phyloP scores from a whole-genome alignment of 2,797 vertebrate species.

The Thunnus albacares region DNA sequence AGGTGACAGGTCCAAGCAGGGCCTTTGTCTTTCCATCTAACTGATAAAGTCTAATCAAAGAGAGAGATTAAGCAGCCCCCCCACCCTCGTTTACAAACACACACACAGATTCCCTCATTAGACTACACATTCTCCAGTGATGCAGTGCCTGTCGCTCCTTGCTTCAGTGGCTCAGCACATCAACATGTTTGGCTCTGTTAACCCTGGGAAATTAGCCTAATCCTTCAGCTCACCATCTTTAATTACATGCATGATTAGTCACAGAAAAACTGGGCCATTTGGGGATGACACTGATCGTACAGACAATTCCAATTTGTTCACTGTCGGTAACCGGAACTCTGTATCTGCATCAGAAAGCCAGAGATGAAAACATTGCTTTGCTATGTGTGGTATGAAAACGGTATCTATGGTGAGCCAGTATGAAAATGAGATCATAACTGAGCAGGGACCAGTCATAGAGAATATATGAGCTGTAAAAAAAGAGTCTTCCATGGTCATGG shows the following conservation, averaged over 20 bases:
- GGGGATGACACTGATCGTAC: slow-evolving; percentile 48
- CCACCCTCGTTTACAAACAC: slow-evolving; percentile 37
- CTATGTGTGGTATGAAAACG: slow-evolving; percentile 15
- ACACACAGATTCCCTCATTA: slow-evolving; percentile 44
- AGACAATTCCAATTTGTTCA: slow-evolving; percentile 25
- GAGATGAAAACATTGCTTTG: slow-evolving; percentile 33
- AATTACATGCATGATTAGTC: slow-evolving; percentile 72
- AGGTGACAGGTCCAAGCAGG: slow-evolving; percentile 18
- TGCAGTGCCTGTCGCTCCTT: slow-evolving; percentile 46
- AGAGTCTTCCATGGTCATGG: not conserved
- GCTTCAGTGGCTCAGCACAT: slow-evolving; percentile 61
- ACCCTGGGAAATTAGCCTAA: slow-evolving; percentile 68
- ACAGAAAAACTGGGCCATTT: slow-evolving; percentile 41
- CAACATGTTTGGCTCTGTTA: slow-evolving; percentile 65
- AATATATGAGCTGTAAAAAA: slow-evolving; percentile 8
- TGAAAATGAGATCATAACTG: slow-evolving; percentile 21
- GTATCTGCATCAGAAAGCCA: slow-evolving; percentile 11
- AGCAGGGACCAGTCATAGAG: slow-evolving; percentile 5
- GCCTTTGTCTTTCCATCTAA: slow-evolving; percentile 37
- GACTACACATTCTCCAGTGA: slow-evolving; percentile 43
- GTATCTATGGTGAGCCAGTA: not conserved
- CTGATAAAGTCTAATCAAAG: slow-evolving; percentile 63
- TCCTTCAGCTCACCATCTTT: slow-evolving; percentile 70
- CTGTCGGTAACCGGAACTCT: slow-evolving; percentile 21
- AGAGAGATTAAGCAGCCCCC: slow-evolving; percentile 27